phyloP scores from a whole-genome alignment of 2,797 vertebrate species.

The Muscicapa striata region DNA sequence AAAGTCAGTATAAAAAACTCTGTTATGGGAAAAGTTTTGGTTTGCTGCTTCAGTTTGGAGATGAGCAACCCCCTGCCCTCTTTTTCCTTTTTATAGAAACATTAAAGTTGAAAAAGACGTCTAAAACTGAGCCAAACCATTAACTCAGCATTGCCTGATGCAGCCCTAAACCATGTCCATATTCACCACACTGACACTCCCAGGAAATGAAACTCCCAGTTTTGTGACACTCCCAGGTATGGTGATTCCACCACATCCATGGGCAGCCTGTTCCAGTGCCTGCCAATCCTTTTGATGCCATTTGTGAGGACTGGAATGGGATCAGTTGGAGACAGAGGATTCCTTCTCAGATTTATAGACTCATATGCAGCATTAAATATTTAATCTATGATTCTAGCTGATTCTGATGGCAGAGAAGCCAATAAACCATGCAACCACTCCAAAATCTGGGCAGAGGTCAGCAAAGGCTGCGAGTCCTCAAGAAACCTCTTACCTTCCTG shows the following conservation, averaged over 20 bases:
- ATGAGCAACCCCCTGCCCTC: neutral
- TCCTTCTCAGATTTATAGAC: neutral
- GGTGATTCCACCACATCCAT: neutral
- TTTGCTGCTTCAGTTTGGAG: neutral
- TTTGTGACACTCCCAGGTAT: too few species aligned
- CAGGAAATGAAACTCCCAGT: too few species aligned
- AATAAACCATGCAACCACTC: neutral
- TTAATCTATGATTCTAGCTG: neutral
- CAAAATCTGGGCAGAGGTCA: neutral
- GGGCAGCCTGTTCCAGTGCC: neutral
- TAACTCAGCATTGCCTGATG: neutral
- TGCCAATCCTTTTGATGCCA: neutral
- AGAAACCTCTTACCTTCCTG: neutral
- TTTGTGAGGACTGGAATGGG: neutral
- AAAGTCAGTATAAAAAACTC: neutral
- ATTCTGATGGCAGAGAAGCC: neutral
- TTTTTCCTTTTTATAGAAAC: neutral
- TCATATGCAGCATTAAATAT: neutral
- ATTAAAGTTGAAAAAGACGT: neutral
- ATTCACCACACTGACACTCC: neutral
- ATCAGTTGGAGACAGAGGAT: neutral
- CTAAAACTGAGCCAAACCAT: neutral
- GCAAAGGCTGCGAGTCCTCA: neutral
- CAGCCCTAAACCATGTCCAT: neutral
- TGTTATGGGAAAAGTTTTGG: neutral